Evolutionary conservation across 2,797 vertebrate species (phyloP), one percentile per base, ranked within the genome.

Genomic region (Passerculus sandwichensis): DNA sequence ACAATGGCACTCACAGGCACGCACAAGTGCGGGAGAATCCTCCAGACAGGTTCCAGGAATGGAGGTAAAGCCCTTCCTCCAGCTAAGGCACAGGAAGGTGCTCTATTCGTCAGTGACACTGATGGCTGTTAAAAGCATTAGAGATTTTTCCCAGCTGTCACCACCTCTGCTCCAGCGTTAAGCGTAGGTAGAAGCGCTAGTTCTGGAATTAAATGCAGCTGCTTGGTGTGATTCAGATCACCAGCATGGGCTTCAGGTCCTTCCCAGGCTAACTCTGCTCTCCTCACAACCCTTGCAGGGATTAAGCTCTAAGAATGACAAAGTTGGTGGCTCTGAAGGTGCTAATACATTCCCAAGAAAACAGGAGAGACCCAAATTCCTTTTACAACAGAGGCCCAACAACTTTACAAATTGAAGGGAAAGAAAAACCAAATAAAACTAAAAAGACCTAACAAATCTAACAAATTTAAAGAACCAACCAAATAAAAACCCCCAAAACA

Each of bases 11-110:
- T 6, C 25, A 6, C 3, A 3, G 54, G 48, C 2, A 0, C 14
- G 3, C 27, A 6, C 6, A 5, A 0, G 0, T 0, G 2, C 2
- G 0, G 69, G 29, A 61, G 50, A 80, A 61, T 13, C 73, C 42
- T 57, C 42, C 8, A 2, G 4, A 42, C 27, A 22, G 45, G 15
- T 36, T n/a, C 69, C 82, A 69, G 18, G 11, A 38, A 32, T 0
- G 72, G 38, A 57, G 11, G 22, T 1, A 54, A 87, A 71, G 56
- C 36, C 48, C 13, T 57, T n/a, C 22, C 38, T 60, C 53, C 0
- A 0, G 54, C 19, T 9, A n/a, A 72, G 44, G 70, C 78, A 59
- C 0, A 6, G 57, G 38, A 85, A 93, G 38, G 62, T 40, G 21
- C 40, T 91, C 80, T 94, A 51, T 40, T 73, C 34, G 12, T 71